Base-by-base conservation (phyloP, 2,797 vertebrate species). In the Anableps anableps region DNA sequence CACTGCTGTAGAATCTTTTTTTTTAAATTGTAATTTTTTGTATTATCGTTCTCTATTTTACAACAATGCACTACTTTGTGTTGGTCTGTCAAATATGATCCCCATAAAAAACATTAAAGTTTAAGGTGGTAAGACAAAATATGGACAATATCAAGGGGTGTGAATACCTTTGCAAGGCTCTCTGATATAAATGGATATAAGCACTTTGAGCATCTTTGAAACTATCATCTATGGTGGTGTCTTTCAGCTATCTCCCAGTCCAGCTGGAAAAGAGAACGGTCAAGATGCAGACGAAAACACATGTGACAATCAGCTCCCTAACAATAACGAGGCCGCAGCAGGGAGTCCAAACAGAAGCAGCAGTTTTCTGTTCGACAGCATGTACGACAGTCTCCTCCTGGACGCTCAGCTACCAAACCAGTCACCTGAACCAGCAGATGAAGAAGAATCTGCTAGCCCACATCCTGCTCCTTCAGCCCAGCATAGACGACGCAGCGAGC, bases 331-430 rank as follows among this genome's bases (percentile, higher is more conserved):
- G 13, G 80, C 62, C 16, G 48, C 80, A 10, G 80, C 79, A n/a
- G 91, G 93, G 58, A 97, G 96, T 85, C 90, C 96, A 26, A 97
- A 99, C 91, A 92, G 96, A 86, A 99, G 98, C 86, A 96, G 96
- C 75, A 96, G 95, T 91, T 97, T 99, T 88, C 91, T 99, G 26
- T 99, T 99, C 79, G 97, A 99, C 86, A 98, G 97, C 92, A 96
- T 98, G 78, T 95, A 93, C 83, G 96, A 97, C 80, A 94, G 93
- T 83, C 94, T 95, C 80, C 85, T 95, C 38, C 88, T 94, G 83
- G 94, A 93, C 48, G 88, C 80, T 86, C 90, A 92, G 48, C 89
- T 89, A 29, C 80, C 51, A 7, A 89, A 95, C 36, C 77, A 81
- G 64, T 64, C 36, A 10, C 72, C 76, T 1, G 79, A 82, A n/a